Percentiles rank a stretch among this genome's conserved stretches.
Conservation (phyloP, 1,140 invertebrate genomes). For the Coptotermes formosanus region DNA sequence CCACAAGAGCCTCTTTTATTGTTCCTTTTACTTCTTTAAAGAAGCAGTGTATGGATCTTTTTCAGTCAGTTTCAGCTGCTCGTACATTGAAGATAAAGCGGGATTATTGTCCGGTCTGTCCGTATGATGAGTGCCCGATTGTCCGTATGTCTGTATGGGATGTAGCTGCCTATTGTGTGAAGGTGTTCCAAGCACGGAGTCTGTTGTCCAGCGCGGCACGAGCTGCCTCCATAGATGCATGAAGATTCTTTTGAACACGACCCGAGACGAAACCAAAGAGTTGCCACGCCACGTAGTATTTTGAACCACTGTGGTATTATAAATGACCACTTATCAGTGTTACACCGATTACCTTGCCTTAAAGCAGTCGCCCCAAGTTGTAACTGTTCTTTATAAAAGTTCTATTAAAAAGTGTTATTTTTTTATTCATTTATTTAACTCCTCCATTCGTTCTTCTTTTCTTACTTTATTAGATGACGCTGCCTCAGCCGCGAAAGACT, state of each 20-base stretch:
- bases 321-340: no score
- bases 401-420: no score
- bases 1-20: not conserved
- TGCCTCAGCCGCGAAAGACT: no score
- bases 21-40: not conserved
- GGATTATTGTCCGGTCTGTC: not conserved
- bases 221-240: not conserved
- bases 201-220: not conserved
- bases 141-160: not conserved
- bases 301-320: no score
- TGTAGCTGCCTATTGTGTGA: not conserved
- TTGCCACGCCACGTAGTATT: no score
- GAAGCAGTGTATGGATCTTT: not conserved
- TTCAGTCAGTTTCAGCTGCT: not conserved
- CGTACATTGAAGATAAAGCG: not conserved
- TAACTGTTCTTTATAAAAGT: no score
- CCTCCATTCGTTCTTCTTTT: no score
- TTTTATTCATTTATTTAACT: no score
- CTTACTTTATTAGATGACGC: no score
- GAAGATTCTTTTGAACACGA: conserved; percentile 4
- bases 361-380: no score
- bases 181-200: not conserved
- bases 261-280: not conserved
- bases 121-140: not conserved
- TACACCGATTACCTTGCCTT: no score